Percentiles rank a stretch among this genome's conserved stretches.
phyloP scores from a whole-genome alignment of 2,113 vertebrate genomes.

The Heterochromis multidens region DNA sequence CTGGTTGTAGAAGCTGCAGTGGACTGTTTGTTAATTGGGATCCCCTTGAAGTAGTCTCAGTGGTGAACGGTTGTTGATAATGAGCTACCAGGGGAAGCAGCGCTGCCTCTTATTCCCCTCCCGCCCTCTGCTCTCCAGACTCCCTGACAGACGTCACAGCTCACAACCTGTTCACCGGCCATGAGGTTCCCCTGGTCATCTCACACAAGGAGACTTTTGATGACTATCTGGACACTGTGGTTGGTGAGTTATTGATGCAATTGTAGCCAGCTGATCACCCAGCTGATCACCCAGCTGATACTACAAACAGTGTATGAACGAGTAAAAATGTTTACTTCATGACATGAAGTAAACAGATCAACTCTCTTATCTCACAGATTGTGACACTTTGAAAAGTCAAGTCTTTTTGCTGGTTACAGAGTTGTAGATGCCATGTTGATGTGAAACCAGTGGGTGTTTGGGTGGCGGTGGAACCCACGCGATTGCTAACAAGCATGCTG shows the following conservation, averaged over 20 bases:
- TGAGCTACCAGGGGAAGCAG: slow-evolving; percentile 30
- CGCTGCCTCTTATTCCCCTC: slow-evolving; percentile 37
- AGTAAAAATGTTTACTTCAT: neutral
- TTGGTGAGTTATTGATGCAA: slow-evolving; percentile 77
- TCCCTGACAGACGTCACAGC: slow-evolving; percentile 84
- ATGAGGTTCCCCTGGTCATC: slow-evolving; percentile 89
- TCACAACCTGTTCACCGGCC: slow-evolving; percentile 83
- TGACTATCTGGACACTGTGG: slow-evolving; percentile 83
- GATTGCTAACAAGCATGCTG: neutral
- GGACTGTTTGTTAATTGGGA: slow-evolving; percentile 49
- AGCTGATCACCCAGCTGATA: too few relatives aligned
- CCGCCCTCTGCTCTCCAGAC: slow-evolving; percentile 74
- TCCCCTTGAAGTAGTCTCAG: slow-evolving; percentile 26
- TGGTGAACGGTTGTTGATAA: slow-evolving; percentile 49
- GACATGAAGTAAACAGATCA: neutral
- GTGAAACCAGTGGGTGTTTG: slow-evolving; percentile 22
- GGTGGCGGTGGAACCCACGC: slow-evolving; percentile 3
- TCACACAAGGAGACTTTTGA: slow-evolving; percentile 77
- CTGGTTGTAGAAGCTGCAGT: neutral
- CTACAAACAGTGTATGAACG: neutral
- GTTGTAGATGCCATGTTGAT: neutral
- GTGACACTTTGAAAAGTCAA: neutral
- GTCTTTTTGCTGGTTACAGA: neutral
- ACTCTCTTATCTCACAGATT: neutral
- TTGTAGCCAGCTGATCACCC: too few relatives aligned